Conservation (phyloP, 1,140 invertebrate species). For the Bombus superbus region DNA sequence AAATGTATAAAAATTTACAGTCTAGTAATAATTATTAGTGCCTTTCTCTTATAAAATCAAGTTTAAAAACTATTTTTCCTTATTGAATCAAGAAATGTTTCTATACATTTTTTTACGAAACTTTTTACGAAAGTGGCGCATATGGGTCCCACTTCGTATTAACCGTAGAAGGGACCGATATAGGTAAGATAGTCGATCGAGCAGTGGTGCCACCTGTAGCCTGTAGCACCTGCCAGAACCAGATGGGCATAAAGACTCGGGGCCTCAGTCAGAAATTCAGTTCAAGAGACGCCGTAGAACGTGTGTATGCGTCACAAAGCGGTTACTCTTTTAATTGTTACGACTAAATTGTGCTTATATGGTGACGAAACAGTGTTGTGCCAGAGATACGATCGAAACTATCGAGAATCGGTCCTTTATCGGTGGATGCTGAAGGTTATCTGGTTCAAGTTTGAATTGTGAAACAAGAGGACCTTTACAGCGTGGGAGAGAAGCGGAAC, state of each 20-base stretch:
- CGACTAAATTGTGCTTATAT: conserved; percentile 14
- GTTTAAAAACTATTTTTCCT: neutral
- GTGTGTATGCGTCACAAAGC: conserved; percentile 29
- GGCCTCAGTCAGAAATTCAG: conserved; percentile 59
- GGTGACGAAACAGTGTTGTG: conserved; percentile 35
- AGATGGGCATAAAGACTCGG: conserved; percentile 67
- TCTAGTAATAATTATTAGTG: neutral
- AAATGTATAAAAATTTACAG: neutral
- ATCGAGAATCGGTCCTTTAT: neutral
- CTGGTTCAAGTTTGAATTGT: conserved; percentile 31
- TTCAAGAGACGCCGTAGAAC: conserved; percentile 53
- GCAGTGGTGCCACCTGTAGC: conserved; percentile 65
- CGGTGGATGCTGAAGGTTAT: conserved; percentile 18
- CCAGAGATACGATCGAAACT: neutral
- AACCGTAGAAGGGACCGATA: conserved; percentile 18
- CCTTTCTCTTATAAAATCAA: neutral
- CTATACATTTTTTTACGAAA: neutral
- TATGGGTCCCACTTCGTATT: neutral
- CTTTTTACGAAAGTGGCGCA: neutral
- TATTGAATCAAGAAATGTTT: neutral
- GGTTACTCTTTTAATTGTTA: conserved; percentile 27
- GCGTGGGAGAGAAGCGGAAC: conserved; percentile 61
- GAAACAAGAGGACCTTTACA: conserved; percentile 28
- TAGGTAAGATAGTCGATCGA: neutral
- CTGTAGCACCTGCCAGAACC: conserved; percentile 62